phyloP scores from a whole-genome alignment of 2,113 vertebrate genomes.

The Manacus vitellinus region DNA sequence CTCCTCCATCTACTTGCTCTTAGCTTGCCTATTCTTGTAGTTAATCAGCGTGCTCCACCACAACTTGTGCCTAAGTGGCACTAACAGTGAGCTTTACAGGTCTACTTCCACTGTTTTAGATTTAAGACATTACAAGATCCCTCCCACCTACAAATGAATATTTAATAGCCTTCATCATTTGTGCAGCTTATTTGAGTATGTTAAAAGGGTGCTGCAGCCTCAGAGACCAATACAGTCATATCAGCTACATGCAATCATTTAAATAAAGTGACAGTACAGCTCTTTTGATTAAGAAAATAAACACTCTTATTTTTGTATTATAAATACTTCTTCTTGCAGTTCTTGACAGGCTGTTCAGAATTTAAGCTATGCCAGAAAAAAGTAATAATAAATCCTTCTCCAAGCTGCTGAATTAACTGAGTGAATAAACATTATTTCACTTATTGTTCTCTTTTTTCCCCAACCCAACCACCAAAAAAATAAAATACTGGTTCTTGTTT shows the following conservation, averaged over 20 bases:
- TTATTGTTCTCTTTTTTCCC: neutral
- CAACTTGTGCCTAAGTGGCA: neutral
- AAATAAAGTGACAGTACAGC: neutral
- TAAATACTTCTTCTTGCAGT: neutral
- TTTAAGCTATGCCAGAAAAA: neutral
- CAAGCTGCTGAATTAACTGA: neutral
- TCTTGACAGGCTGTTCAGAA: neutral
- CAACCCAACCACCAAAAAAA: neutral
- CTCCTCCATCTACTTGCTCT: neutral
- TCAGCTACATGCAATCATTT: accelerated
- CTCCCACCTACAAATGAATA: neutral
- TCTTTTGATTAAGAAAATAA: neutral
- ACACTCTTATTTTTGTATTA: neutral
- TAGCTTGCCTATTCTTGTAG: neutral
- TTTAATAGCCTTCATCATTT: neutral
- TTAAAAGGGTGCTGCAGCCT: neutral
- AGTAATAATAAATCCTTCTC: neutral
- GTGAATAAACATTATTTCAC: neutral
- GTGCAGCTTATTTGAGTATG: neutral
- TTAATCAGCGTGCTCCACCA: neutral
- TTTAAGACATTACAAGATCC: neutral
- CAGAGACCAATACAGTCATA: neutral
- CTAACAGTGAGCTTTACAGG: neutral
- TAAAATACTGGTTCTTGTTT: neutral
- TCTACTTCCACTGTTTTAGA: neutral